Evolutionary conservation across 2,797 vertebrate genomes (phyloP).

Genomic region (Sebastes nivosus): DNA sequence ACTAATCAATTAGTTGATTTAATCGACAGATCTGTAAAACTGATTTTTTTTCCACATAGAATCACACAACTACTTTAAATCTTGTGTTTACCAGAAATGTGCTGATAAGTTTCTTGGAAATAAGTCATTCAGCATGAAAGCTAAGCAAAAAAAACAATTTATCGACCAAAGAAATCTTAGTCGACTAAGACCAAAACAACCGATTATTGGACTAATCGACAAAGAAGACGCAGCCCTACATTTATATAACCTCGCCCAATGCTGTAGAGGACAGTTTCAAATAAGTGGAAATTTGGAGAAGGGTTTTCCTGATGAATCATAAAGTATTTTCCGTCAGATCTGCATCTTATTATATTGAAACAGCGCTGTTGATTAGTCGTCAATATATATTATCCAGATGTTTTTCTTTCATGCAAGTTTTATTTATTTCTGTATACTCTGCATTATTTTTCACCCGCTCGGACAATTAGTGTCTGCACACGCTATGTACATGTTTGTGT

Average conservation of each 20-base stretch:
- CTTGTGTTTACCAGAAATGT: no score
- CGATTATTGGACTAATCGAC: no score
- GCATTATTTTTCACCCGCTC: slow-evolving; percentile 4
- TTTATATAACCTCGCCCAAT: background rate
- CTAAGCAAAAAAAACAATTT: no score
- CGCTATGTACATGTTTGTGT: slow-evolving; percentile 32
- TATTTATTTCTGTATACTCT: slow-evolving; percentile 15
- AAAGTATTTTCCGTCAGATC: slow-evolving; percentile 12
- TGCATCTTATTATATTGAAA: slow-evolving; percentile 31
- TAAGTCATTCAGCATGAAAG: no score
- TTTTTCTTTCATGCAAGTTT: slow-evolving; percentile 20
- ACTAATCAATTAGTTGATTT: no score
- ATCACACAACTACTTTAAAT: no score
- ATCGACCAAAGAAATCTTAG: no score
- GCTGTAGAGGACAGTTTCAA: background rate
- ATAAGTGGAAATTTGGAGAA: background rate
- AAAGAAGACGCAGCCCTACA: background rate
- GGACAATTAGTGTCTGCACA: slow-evolving; percentile 19
- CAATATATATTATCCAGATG: slow-evolving; percentile 24
- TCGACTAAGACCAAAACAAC: no score
- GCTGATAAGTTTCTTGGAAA: no score
- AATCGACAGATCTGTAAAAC: no score
- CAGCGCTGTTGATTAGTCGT: slow-evolving; percentile 25
- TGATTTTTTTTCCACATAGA: no score
- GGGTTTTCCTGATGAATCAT: slow-evolving; percentile 9